Conservation (phyloP, 2,888 invertebrate species). For the Caradrina kadenii region DNA sequence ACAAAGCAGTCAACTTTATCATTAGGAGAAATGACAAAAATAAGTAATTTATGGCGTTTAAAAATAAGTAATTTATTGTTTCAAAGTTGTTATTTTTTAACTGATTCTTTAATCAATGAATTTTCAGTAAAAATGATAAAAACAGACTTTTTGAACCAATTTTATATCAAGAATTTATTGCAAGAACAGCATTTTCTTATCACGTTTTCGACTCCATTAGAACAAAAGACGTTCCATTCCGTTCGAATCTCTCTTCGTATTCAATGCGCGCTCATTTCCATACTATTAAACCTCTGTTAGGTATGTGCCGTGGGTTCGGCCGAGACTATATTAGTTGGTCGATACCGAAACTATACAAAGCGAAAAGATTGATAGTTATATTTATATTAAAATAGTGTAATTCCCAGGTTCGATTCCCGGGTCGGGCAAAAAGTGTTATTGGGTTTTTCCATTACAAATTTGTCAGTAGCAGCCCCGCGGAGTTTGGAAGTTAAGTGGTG, state of each 20-base stretch:
- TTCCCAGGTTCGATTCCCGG: no score
- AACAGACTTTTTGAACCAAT: background rate
- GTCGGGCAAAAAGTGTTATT: no score
- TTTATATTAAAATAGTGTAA: no score
- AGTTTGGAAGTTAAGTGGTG: no score
- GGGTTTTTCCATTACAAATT: no score
- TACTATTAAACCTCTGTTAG: slow-evolving; percentile 69
- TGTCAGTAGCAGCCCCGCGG: no score
- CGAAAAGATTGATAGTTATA: no score
- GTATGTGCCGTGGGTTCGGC: slow-evolving; percentile 36
- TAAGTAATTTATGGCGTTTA: no score
- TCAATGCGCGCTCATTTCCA: slow-evolving; percentile 74
- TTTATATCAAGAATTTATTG: slow-evolving; percentile 28
- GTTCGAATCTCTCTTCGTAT: slow-evolving; percentile 65
- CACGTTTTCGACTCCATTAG: slow-evolving; percentile 78
- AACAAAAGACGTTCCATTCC: slow-evolving; percentile 73
- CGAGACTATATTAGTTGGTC: slow-evolving; percentile 14
- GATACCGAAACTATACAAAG: slow-evolving; percentile 2
- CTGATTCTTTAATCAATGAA: background rate
- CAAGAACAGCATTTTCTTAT: slow-evolving; percentile 67
- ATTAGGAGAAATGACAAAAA: no score
- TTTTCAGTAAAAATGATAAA: background rate
- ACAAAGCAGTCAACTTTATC: no score
- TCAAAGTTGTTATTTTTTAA: no score
- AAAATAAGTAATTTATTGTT: no score